phyloP scores from a whole-genome alignment of 2,113 vertebrate genomes.

The Bungarus multicinctus region DNA sequence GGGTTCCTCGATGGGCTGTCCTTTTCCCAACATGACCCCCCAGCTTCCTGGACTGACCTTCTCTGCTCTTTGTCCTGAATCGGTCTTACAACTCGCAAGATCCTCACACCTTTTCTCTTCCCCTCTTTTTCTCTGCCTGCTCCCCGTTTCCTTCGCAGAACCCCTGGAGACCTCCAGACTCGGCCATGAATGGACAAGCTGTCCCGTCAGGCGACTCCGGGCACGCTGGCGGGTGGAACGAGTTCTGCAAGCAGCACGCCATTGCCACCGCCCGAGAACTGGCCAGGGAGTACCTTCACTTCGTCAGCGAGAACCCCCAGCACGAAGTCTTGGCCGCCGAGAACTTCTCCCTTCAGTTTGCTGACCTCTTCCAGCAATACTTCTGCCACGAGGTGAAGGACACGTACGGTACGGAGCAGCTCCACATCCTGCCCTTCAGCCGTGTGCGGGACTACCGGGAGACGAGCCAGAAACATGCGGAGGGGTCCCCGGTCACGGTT shows the following conservation, averaged over 20 bases:
- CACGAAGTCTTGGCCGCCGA: conserved; percentile 86
- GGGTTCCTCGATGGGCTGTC: rapidly evolving
- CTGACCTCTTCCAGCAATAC: conserved; percentile 90
- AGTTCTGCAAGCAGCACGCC: conserved; percentile 96
- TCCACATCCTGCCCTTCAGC: conserved; percentile 70
- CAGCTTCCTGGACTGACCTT: no score
- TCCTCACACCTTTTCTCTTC: neutral
- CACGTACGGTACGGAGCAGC: conserved; percentile 65
- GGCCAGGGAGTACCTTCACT: conserved; percentile 89
- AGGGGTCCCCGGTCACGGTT: conserved; percentile 54
- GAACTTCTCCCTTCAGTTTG: conserved; percentile 90
- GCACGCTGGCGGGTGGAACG: conserved; percentile 87
- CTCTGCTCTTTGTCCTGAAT: neutral
- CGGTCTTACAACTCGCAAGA: no score
- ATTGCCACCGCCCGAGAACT: conserved; percentile 87
- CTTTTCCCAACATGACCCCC: rapidly evolving
- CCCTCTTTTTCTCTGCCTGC: neutral
- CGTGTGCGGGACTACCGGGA: conserved; percentile 88
- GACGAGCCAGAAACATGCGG: conserved; percentile 62
- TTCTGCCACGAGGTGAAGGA: conserved; percentile 90
- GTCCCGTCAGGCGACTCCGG: conserved; percentile 67
- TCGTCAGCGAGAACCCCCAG: conserved; percentile 81
- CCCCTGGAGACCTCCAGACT: conserved; percentile 77
- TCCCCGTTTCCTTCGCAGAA: conserved; percentile 65
- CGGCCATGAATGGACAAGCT: conserved; percentile 95